A percentile compares a stretch with the other conserved stretches of the same genome.
These are phyloP conservation scores for Denticeps clupeoides DNA, from an alignment of 2,797 vertebrate genomes.

Conservation along the genomic window DNA sequence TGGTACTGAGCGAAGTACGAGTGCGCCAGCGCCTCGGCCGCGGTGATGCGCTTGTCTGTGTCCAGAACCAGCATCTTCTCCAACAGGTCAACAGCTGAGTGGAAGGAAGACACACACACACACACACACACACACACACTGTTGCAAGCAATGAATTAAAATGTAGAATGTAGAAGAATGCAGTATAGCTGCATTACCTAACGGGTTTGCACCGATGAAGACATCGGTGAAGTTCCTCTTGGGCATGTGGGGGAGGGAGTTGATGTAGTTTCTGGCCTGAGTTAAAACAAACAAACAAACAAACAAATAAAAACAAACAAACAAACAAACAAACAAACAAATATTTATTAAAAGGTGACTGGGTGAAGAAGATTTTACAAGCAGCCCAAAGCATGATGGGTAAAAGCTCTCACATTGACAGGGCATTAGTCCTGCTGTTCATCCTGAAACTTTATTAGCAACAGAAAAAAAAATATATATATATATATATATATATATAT, in stretches of 20 bases:
- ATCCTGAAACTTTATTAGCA: no score
- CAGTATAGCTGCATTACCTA: conserved; percentile 55
- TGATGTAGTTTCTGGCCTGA: conserved; percentile 96
- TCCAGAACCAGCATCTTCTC: conserved; percentile 98
- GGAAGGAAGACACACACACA: not conserved
- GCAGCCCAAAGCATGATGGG: no score
- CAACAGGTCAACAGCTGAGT: conserved; percentile 82
- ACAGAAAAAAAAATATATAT: no score
- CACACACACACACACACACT: not conserved
- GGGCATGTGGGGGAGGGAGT: conserved; percentile 87
- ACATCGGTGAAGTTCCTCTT: conserved; percentile 97
- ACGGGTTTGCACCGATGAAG: conserved; percentile 92
- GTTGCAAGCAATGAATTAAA: no score
- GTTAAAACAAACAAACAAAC: conserved; percentile 15
- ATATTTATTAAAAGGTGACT: not conserved
- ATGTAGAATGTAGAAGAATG: not conserved
- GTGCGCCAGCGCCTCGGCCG: conserved; percentile 82
- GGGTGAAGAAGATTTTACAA: no score
- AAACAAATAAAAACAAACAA: not conserved
- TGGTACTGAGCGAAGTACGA: conserved; percentile 91
- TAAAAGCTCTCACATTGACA: no score
- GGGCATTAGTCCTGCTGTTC: not conserved
- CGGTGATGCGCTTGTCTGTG: conserved; percentile 90
- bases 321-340: no score
- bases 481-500: no score